A percentile compares a stretch with the other conserved stretches of the same genome.
These are phyloP conservation scores for Hydropsyche betteni DNA, from an alignment of 2,888 invertebrate species.

Conservation along the genomic window DNA sequence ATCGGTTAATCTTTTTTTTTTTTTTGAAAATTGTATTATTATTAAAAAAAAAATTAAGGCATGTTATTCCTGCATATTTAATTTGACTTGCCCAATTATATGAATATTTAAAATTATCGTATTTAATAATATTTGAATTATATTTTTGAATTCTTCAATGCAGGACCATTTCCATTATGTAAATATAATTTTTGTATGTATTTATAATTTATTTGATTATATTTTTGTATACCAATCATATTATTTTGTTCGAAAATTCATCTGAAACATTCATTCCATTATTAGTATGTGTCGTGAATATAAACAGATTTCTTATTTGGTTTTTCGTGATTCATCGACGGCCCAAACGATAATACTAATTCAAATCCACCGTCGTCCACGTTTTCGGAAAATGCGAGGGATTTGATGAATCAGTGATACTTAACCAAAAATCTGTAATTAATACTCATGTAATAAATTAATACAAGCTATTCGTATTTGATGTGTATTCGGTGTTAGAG, in stretches of 20 bases:
- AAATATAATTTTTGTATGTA: not conserved
- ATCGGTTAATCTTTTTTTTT: no score
- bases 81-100: not conserved
- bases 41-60: not conserved
- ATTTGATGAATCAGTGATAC: conserved; percentile 18
- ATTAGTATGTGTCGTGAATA: conserved; percentile 18
- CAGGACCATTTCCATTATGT: not conserved
- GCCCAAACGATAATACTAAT: not conserved
- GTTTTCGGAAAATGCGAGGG: not conserved
- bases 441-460: conserved; percentile 31
- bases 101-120: not conserved
- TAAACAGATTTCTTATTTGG: conserved; percentile 8
- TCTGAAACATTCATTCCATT: conserved; percentile 12
- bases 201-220: not conserved
- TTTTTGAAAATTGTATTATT: not conserved
- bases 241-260: conserved; percentile 3
- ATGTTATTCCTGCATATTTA: not conserved
- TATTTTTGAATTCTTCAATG: not conserved
- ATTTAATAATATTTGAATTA: not conserved
- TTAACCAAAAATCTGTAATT: conserved; percentile 23
- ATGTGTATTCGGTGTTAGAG: conserved; percentile 47
- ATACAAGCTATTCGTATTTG: conserved; percentile 39
- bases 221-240: not conserved
- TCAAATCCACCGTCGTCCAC: not conserved
- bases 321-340: conserved; percentile 19